These are phyloP conservation scores for Cheilosia grossa DNA, from an alignment of 2,888 invertebrate genomes.

Conservation along the genomic window DNA sequence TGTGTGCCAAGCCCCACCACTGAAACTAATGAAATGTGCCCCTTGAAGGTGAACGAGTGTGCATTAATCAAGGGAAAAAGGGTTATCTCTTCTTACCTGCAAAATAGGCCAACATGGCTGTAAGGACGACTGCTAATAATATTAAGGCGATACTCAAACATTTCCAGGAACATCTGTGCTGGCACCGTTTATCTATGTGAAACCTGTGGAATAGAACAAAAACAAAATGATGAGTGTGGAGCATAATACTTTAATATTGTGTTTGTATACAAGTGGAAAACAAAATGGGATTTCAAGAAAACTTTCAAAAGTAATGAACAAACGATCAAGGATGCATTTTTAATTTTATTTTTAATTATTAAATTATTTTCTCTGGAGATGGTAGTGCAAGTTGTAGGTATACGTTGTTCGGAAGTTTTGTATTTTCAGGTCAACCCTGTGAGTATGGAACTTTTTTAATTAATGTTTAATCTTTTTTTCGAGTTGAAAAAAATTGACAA, in stretches of 20 bases:
- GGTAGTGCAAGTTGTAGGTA: conserved; percentile 31
- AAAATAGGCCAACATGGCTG: conserved; percentile 97
- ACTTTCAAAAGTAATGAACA: conserved; percentile 30
- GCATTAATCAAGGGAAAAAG: conserved; percentile 41
- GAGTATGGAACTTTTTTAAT: conserved; percentile 27
- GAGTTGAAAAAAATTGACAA: not conserved
- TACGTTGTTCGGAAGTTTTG: not conserved
- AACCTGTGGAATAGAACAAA: conserved; percentile 84
- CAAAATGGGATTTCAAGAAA: not conserved
- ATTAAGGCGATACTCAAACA: conserved; percentile 97
- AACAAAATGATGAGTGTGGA: conserved; percentile 20
- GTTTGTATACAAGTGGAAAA: not conserved
- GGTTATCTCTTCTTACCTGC: conserved; percentile 88
- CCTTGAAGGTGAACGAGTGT: conserved; percentile 31
- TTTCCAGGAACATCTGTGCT: conserved; percentile 98
- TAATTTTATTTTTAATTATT: conserved; percentile 33
- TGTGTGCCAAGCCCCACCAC: not conserved
- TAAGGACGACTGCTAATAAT: conserved; percentile 93
- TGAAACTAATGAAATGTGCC: conserved; percentile 58
- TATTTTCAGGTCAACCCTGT: conserved; percentile 32
- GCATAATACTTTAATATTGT: not conserved
- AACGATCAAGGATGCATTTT: conserved; percentile 45
- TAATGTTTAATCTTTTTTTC: conserved; percentile 22
- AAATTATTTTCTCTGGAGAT: conserved; percentile 5
- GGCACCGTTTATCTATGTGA: conserved; percentile 97